A percentile compares a stretch with the other conserved stretches of the same genome.
Conservation (phyloP, 2,888 invertebrate species). For the Nemurella pictetii region DNA sequence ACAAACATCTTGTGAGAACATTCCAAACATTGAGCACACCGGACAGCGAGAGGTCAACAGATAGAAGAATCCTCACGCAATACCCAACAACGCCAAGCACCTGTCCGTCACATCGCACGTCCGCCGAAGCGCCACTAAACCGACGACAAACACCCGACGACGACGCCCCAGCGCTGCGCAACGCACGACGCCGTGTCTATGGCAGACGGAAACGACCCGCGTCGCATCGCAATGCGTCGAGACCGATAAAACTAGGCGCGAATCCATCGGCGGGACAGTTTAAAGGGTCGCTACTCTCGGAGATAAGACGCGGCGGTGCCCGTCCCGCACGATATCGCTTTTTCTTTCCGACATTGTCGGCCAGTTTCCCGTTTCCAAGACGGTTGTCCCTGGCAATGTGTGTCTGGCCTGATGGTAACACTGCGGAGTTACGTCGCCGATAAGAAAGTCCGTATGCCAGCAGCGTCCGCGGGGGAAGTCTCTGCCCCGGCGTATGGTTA, state of each 20-base stretch:
- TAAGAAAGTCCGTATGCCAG: not conserved
- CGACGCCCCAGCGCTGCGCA: not conserved
- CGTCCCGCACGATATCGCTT: not conserved
- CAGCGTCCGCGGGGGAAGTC: not conserved
- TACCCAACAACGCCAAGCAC: not conserved
- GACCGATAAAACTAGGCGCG: not conserved
- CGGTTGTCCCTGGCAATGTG: not conserved
- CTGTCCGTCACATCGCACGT: not conserved
- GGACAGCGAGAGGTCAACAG: not conserved
- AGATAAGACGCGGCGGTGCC: not conserved
- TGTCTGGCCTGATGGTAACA: not conserved
- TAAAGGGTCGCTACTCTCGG: not conserved
- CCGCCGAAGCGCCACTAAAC: not conserved
- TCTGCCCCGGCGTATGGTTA: not conserved
- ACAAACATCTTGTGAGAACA: not conserved
- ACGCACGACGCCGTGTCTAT: not conserved
- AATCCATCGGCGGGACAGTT: not conserved
- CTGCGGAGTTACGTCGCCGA: not conserved
- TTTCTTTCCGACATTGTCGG: not conserved
- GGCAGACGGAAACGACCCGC: not conserved
- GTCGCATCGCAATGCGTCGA: not conserved
- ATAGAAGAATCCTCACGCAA: not conserved
- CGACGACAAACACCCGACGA: not conserved
- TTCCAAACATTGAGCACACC: not conserved
- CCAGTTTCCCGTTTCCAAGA: not conserved